phyloP scores from a whole-genome alignment of 2,113 vertebrate genomes.

The Python bivittatus region DNA sequence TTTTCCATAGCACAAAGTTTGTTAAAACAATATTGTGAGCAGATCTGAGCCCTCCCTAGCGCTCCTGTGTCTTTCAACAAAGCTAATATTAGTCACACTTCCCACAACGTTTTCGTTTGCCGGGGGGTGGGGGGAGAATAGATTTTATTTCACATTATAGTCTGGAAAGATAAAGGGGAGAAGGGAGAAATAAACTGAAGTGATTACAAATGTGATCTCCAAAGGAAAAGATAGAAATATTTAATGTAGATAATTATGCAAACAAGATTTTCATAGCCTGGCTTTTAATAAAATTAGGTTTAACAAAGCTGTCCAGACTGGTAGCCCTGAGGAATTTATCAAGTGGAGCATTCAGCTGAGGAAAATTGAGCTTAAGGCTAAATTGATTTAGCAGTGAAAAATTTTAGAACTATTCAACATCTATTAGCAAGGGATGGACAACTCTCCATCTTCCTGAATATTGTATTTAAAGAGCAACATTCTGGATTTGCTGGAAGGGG shows the following conservation, averaged over 20 bases:
- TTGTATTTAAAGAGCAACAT: not conserved
- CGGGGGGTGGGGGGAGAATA: not conserved
- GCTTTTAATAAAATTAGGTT: constrained; percentile 74
- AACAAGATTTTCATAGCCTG: constrained; percentile 69
- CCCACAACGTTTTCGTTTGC: not conserved
- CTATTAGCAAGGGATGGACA: constrained; percentile 24
- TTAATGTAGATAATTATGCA: constrained; percentile 73
- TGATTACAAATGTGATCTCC: constrained; percentile 59
- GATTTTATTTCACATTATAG: constrained; percentile 9
- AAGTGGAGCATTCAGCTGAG: constrained; percentile 62
- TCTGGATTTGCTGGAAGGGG: not conserved
- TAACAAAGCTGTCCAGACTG: constrained; percentile 64
- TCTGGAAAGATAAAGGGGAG: constrained; percentile 20
- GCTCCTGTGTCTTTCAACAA: not conserved
- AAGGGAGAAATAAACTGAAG: constrained; percentile 10
- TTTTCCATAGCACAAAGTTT: not conserved
- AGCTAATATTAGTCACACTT: not conserved
- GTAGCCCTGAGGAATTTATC: constrained; percentile 65
- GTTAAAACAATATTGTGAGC: not conserved
- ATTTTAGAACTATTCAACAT: constrained; percentile 20
- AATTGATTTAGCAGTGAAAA: constrained; percentile 62
- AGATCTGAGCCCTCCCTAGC: too few species aligned
- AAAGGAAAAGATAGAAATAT: constrained; percentile 68
- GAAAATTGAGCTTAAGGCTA: constrained; percentile 58
- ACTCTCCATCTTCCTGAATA: not conserved